These are phyloP conservation scores for Phaenicophaeus curvirostris DNA, from an alignment of 2,797 vertebrate genomes.

Conservation along the genomic window DNA sequence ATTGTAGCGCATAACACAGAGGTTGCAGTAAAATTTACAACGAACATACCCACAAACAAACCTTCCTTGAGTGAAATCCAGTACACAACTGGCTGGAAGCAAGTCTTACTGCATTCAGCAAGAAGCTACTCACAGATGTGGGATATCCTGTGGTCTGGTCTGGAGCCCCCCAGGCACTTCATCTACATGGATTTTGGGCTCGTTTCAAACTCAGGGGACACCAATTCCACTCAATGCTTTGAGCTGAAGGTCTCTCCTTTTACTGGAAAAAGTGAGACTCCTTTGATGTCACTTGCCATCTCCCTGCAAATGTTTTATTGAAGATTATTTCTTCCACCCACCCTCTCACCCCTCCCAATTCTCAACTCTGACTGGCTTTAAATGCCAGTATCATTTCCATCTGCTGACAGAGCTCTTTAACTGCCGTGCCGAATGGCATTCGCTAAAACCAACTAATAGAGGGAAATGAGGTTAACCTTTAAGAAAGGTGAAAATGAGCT, in stretches of 20 bases:
- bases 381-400: constrained; percentile 66
- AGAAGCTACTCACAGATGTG: not conserved
- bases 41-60: not conserved
- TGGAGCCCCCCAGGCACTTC: not conserved
- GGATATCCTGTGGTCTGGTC: not conserved
- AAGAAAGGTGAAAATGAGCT: constrained; percentile 51
- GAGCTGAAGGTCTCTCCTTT: not conserved
- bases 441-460: constrained; percentile 71
- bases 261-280: not conserved
- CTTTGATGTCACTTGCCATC: constrained; percentile 1
- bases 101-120: not conserved
- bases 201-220: not conserved
- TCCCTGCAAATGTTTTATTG: constrained; percentile 9
- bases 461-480: constrained; percentile 72
- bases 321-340: constrained; percentile 50
- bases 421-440: constrained; percentile 16
- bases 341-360: not conserved
- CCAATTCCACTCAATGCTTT: fast-evolving
- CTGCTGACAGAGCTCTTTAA: constrained; percentile 62
- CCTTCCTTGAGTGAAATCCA: not conserved
- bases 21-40: not conserved
- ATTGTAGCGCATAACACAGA: no score
- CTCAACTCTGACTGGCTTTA: constrained; percentile 12
- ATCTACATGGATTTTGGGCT: not conserved
- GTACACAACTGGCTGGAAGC: not conserved